Evolutionary conservation across 1,140 invertebrate species (phyloP), one percentile per base, ranked within the genome.

Genomic region (Polypedilum vanderplanki): DNA sequence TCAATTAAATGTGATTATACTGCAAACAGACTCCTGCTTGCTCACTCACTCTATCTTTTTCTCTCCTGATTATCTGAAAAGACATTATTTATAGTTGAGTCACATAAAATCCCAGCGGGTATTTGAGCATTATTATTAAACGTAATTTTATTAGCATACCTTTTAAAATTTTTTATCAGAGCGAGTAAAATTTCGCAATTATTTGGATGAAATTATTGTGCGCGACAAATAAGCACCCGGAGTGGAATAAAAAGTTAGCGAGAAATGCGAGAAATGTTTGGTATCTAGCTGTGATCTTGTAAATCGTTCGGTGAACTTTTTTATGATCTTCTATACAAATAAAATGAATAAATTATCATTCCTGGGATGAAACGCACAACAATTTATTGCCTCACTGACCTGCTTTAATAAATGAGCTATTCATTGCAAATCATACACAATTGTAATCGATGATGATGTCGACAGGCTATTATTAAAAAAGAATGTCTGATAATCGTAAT

Each of bases 261-360:
- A n/a, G 46, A 57, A 15, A 57, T 57, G 41, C 7, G 12, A 57
- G 46, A 15, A n/a, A 57, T 57, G 24, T 33, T 33, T 33, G 46
- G 46, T n/a, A 57, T 57, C 46, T 57, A 57, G 46, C 46, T 57
- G 46, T 57, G 46, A 57, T 57, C 46, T 57, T 57, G 46, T 57
- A 57, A 57, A 57, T 57, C 46, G 46, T 57, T n/a, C 46, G 46
- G 46, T 57, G 46, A 57, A 57, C 46, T 57, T 57, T 57, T 57
- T 57, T 57, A 33, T 33, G 24, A 33, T 33, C 24, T 3, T 33
- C 24, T 3, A 33, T 5, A 33, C 24, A 33, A 33, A 33, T 33
- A 33, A 33, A 33, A 33, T 33, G 24, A 33, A 33, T 33, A 33
- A 33, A 33, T 33, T 33, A 33, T 33, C 1, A 3, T 33, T 33